Evolutionary conservation across 2,797 vertebrate species (phyloP), one percentile per base, ranked within the genome.

Genomic region (Pipistrellus kuhlii): DNA sequence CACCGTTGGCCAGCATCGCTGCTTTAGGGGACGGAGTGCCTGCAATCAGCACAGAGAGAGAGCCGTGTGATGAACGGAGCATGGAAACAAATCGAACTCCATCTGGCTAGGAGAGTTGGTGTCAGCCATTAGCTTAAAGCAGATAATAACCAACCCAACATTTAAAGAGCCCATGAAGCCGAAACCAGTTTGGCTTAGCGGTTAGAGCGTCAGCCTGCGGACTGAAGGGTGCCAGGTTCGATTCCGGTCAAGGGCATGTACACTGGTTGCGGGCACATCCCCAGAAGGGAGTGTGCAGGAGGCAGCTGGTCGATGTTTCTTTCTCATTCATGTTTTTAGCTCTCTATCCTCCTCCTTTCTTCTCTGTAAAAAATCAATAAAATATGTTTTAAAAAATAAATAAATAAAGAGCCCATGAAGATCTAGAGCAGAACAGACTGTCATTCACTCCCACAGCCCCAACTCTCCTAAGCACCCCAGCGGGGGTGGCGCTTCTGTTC

Each of bases 1-100:
- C 98, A 27, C 99, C 99, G 0, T 99, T 99, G 97, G 99, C 98
- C 96, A 99, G 92, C 75, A 99, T 95, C 27, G 97, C 84, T 64
- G 97, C 91, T 86, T 98, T 97, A 32, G 96, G 88, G 55, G 97
- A 98, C 75, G 98, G 81, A 89, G 98, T 97, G 98, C 98, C 98
- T 98, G 95, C 87, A 97, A 98, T 38, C 90, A 96, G 0, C 71
- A 95, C 2, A 82, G 38, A 48, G 62, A 93, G 55, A 81, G 88
- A 77, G 90, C 25, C n/a, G 11, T n/a, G 9, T 27, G 38, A 85
- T 8, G 23, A 68, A 64, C 1, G 88, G 32, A 72, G 73, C 93
- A 62, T 38, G 62, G 87, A 90, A 64, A 9, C n/a, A 86, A 30
- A 82, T 3, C 25, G n/a, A 84, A 66, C 13, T 12, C 13, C 64